phyloP scores from a whole-genome alignment of 2,797 vertebrate genomes.

The Pygocentrus nattereri region DNA sequence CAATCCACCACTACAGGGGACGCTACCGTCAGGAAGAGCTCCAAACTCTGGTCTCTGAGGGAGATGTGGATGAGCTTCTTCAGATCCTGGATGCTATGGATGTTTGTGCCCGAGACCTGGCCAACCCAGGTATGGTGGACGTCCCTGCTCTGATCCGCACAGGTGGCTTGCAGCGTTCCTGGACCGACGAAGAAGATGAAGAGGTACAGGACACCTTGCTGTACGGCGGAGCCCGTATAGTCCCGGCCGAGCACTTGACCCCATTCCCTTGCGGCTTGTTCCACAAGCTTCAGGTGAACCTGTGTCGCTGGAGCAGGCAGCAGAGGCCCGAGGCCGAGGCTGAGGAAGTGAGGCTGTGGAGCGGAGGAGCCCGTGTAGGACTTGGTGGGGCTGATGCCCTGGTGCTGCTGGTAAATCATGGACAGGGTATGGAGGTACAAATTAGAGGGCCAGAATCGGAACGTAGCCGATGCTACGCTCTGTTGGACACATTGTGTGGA shows the following conservation, averaged over 20 bases:
- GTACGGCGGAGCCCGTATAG: slow-evolving; percentile 92
- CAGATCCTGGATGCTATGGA: slow-evolving; percentile 98
- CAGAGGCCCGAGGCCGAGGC: slow-evolving; percentile 88
- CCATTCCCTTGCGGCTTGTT: slow-evolving; percentile 96
- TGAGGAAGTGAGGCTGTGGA: slow-evolving; percentile 91
- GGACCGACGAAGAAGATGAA: slow-evolving; percentile 92
- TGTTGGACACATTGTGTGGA: slow-evolving; percentile 93
- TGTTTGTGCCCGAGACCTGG: slow-evolving; percentile 91
- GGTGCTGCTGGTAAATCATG: slow-evolving; percentile 94
- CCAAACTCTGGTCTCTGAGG: slow-evolving; percentile 90
- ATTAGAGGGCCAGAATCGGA: slow-evolving; percentile 90
- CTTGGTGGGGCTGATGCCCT: slow-evolving; percentile 89
- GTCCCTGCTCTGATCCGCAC: slow-evolving; percentile 96
- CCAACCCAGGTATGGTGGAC: slow-evolving; percentile 94
- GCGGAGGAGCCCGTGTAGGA: slow-evolving; percentile 90
- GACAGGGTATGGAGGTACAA: slow-evolving; percentile 95
- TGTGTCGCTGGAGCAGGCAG: slow-evolving; percentile 96
- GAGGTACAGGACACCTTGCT: slow-evolving; percentile 82
- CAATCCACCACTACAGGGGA: slow-evolving; percentile 96
- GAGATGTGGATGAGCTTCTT: slow-evolving; percentile 93
- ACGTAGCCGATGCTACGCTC: slow-evolving; percentile 89
- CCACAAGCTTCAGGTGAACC: slow-evolving; percentile 97
- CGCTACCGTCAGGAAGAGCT: slow-evolving; percentile 96
- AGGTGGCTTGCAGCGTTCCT: slow-evolving; percentile 91
- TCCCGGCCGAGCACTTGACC: slow-evolving; percentile 94